Base-by-base conservation (phyloP, 2,888 invertebrate species). In the Callosobruchus maculatus region DNA sequence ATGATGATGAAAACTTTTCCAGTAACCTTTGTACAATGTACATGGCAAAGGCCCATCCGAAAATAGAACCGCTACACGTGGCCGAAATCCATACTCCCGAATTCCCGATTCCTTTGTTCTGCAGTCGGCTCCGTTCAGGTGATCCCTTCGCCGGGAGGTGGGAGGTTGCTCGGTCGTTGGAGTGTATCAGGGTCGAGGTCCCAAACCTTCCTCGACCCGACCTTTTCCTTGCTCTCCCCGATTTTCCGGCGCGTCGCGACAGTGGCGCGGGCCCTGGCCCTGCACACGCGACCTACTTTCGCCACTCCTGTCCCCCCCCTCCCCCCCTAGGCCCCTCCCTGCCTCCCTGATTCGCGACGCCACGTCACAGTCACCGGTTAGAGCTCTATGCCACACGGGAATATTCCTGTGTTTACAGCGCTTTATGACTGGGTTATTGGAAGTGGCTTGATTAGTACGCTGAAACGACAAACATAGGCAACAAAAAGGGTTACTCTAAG, bases 221-320 rank as follows among this genome's bases (percentile, higher is more conserved):
- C 79, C 79, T 79, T 78, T 77, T 76, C 78, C 77, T 76, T 71
- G 21, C 68, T 68, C 74, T 72, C 76, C 68, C 72, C 72, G 76
- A 70, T 67, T 31, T 73, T 18, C 3, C 49, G 3, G 9, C 30
- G 9, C 49, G 18, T 7, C 49, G 18, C 49, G 49, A 18, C 3
- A 3, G 9, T 18, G 18, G 3, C 49, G 18, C 49, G 49, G 13
- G 74, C 68, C 76, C 76, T 73, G 73, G 71, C 74, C 74, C 75
- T 71, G 76, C 71, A 75, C 69, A 66, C 68, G 71, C 77, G 69
- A 77, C 77, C 75, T 77, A 73, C 69, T 67, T 68, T 49, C 74
- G 70, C 73, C 77, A 71, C 72, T 74, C 76, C 31, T 66, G 20
- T 20, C 67, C 30, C 70, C 49, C 30, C 67, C 22, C 22, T 67